A percentile compares a stretch with the other conserved stretches of the same genome.
These are phyloP conservation scores for Mongoloraphidia duomilia DNA, from an alignment of 2,888 invertebrate species.

Conservation along the genomic window DNA sequence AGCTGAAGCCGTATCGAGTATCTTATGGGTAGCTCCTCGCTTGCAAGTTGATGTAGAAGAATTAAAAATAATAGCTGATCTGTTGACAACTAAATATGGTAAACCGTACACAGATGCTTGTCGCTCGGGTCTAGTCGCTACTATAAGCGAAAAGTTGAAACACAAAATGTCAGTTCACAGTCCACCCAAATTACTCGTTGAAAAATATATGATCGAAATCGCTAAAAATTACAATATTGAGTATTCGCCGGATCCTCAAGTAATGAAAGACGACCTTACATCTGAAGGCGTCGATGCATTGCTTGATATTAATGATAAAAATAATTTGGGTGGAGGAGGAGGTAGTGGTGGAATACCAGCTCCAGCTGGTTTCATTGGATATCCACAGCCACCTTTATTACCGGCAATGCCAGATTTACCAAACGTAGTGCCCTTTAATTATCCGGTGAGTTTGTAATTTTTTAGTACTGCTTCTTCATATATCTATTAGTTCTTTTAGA, in stretches of 20 bases:
- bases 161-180: conserved; percentile 89
- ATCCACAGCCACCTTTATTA: conserved; percentile 53
- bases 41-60: conserved; percentile 70
- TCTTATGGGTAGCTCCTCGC: conserved; percentile 96
- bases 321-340: conserved; percentile 40
- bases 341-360: conserved; percentile 40
- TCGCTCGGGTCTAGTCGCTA: conserved; percentile 61
- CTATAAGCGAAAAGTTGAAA: conserved; percentile 80
- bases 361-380: conserved; percentile 71
- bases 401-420: conserved; percentile 40
- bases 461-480: neutral
- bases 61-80: conserved; percentile 70
- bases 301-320: conserved; percentile 41
- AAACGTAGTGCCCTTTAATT: conserved; percentile 45
- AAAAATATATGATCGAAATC: conserved; percentile 90
- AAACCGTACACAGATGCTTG: conserved; percentile 85
- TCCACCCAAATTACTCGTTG: conserved; percentile 88
- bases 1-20: conserved; percentile 85
- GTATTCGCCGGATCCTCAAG: conserved; percentile 88
- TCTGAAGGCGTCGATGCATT: conserved; percentile 38
- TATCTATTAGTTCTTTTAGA: too few species aligned
- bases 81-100: conserved; percentile 84
- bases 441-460: conserved; percentile 35
- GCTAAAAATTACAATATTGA: conserved; percentile 89
- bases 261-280: conserved; percentile 57